Base-by-base conservation (phyloP, 1,140 invertebrate genomes). In the Bombus confusus region DNA sequence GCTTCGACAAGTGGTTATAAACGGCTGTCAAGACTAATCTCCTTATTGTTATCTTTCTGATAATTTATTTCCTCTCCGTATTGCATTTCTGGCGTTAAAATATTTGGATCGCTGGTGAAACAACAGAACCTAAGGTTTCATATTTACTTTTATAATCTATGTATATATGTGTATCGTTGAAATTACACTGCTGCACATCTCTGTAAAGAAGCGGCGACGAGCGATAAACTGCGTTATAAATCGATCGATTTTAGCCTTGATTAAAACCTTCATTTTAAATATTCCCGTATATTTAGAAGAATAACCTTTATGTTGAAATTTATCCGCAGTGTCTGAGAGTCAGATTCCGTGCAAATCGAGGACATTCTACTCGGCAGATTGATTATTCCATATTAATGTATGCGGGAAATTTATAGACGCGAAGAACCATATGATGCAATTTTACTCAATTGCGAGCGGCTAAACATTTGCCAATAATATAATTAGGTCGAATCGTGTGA, bases 181-280 rank as follows among this genome's bases (percentile, higher is more conserved):
- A 41, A 41, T 41, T 41, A 52, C 18, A 3, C 6, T n/a, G 10
- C 6, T n/a, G 10, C 28, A 41, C 12, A 47, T 31, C 1, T 25
- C 9, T n/a, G 52, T 75, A 57, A 25, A 31, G 25, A 66, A 31
- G n/a, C 47, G 18, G 47, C 47, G 8, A 52, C 47, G 28, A 10
- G 25, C 28, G n/a, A n/a, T n/a, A 0, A 5, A 28, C 8, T 25
- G n/a, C 15, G 52, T 52, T 37, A 52, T 43, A 69, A 80, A 69
- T 52, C 64, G n/a, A 68, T 79, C 39, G 31, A 80, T 69, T 12
- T 37, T 12, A 80, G 12, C 77, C 77, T 66, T 66, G 62, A 62
- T 66, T 39, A n/a, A 37, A 77, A 22, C 75, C 75, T 78, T 52
- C 64, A 37, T 80, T 47, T 34, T 47, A 47, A 15, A 69, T 80